Evolutionary conservation across 37 sponge, comb jelly and placozoan genomes (phyloP), one percentile per base, ranked within the genome.

Genomic region (Spongilla lacustris): DNA sequence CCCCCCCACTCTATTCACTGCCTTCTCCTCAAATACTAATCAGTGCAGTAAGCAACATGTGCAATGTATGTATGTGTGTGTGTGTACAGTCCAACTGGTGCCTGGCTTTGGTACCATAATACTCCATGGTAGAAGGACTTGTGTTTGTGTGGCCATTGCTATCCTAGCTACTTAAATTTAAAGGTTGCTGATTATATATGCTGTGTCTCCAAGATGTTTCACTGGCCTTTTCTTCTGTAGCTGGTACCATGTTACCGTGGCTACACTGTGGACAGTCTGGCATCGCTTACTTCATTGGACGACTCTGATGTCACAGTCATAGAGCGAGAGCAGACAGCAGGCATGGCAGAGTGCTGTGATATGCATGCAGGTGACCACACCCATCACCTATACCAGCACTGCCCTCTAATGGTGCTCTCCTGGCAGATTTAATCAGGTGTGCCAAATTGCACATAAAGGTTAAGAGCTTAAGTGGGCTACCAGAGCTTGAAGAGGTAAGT

Each of bases 231-330:
- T 73, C 2, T 25, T 73, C 17, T 32, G 32, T 29, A 73, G 73
- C 28, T 73, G 29, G 73, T 73, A 29, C 73, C 73, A 25, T 73
- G 73, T 32, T 73, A 73, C 73, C 73, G 3, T 73, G 73, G 73
- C 73, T 73, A 73, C 73, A 73, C 73, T 73, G 73, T 73, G 73
- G 73, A 73, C 73, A 73, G 32, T 29, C 73, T 73, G 29, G 19
- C 73, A 27, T 17, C 14, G 2, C 1, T 73, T 2, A 33, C 73
- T 27, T 32, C 19, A 14, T 32, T 73, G 73, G 73, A 73, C 33
- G 73, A 73, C 73, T 26, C 27, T 73, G 73, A 73, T 2, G 2
- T 73, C 73, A 73, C 73, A 17, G 29, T 25, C 28, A 26, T 14
- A 1, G 73, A 73, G 32, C 1, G 29, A 29, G 33, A 25, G 73